These are phyloP conservation scores for Drosophila santomea DNA, from an alignment of 1,140 invertebrate genomes.

Conservation along the genomic window DNA sequence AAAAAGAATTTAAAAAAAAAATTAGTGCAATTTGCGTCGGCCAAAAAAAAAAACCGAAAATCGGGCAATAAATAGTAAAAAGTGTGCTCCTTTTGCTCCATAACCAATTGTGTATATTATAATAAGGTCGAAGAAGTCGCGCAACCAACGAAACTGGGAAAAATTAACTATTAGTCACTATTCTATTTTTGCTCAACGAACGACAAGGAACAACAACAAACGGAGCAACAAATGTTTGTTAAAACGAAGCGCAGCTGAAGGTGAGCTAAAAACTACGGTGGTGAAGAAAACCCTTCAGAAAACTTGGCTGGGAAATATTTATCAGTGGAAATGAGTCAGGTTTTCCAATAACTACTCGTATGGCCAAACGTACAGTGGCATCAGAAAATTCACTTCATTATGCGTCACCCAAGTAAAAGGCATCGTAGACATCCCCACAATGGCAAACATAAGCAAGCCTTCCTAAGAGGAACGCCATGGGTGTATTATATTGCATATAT, in stretches of 20 bases:
- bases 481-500: too few relatives aligned
- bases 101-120: constrained; percentile 32
- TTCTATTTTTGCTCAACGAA: constrained; percentile 38
- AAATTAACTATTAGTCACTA: constrained; percentile 30
- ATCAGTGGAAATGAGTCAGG: constrained; percentile 58
- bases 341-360: constrained; percentile 31
- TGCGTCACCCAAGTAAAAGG: constrained; percentile 52
- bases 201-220: constrained; percentile 49
- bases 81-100: constrained; percentile 2
- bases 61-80: constrained; percentile 22
- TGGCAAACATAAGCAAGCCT: constrained; percentile 10
- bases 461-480: not conserved
- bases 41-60: constrained; percentile 20
- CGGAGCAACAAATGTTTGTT: constrained; percentile 75
- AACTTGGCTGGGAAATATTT: constrained; percentile 18
- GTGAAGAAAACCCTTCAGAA: constrained; percentile 16
- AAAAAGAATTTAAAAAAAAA: constrained; percentile 2
- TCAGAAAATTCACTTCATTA: constrained; percentile 14
- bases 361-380: constrained; percentile 67
- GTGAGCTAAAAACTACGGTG: constrained; percentile 25
- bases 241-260: constrained; percentile 57
- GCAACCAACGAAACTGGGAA: constrained; percentile 6
- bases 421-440: constrained; percentile 25
- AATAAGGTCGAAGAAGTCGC: constrained; percentile 1
- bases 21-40: not conserved